Evolutionary conservation across 2,888 invertebrate species (phyloP), one percentile per base, ranked within the genome.

Genomic region (Ennomos erosarius): DNA sequence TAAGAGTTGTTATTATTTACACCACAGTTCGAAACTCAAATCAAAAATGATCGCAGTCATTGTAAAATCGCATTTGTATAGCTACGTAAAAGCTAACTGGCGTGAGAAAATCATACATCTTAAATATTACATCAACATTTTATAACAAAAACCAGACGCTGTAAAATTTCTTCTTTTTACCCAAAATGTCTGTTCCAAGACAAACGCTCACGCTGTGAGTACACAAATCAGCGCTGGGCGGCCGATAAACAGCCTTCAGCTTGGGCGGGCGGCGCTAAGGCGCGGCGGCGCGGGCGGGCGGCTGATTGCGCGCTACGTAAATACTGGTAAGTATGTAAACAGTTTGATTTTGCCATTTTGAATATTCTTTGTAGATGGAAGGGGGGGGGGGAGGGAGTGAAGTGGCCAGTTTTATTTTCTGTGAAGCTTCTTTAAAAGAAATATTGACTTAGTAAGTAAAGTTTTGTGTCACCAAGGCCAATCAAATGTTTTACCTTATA

Each of bases 141-240:
- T 2, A 43, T 38, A 38, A 16, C 35, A 11, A 50, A 45, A 51
- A 33, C n/a, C 36, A 40, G 51, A 10, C 9, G 37, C n/a, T 16
- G 37, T 33, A 9, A 45, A 40, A 37, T 46, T 11, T 5, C 9
- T 43, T 52, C 43, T 54, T 42, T 40, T n/a, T 10, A 10, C 33
- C 34, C 37, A 70, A 69, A 63, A 49, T 64, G 51, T 26, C 52
- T 65, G 63, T 42, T 63, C 57, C 49, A 76, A 76, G 70, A 70
- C 72, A 78, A 77, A 73, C 74, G 73, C 46, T 54, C 59, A 54
- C 38, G 38, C 55, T 55, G 67, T 56, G 63, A 49, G 66, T 62
- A 73, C 58, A 73, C 74, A 78, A 79, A 77, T 77, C 79, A 70
- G 70, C 66, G 68, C 61, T 71, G 70, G 74, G 64, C 53, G 50